phyloP scores from a whole-genome alignment of 2,888 invertebrate species.

The Gastrophysa polygoni region DNA sequence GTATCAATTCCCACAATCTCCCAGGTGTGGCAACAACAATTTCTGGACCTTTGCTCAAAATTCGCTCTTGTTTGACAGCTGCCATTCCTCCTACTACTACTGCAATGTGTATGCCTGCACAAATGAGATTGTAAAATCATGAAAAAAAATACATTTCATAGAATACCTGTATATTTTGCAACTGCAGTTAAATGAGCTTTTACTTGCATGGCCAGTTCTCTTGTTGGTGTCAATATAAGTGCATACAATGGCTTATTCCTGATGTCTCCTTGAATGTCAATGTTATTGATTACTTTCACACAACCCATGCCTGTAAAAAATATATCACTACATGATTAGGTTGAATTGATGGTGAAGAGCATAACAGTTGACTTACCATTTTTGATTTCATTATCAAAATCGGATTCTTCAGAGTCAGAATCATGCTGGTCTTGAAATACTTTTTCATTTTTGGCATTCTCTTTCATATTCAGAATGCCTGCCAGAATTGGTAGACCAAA shows the following conservation, averaged over 20 bases:
- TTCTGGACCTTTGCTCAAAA: slow-evolving; percentile 84
- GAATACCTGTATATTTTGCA: slow-evolving; percentile 76
- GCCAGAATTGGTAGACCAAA: slow-evolving; percentile 94
- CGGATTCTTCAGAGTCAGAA: slow-evolving; percentile 36
- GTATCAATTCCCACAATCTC: slow-evolving; percentile 91
- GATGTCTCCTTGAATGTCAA: slow-evolving; percentile 35
- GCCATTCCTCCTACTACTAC: slow-evolving; percentile 95
- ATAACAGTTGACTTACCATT: slow-evolving; percentile 31
- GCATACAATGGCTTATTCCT: slow-evolving; percentile 73
- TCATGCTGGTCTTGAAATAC: slow-evolving; percentile 12
- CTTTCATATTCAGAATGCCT: slow-evolving; percentile 73
- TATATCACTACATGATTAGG: not conserved
- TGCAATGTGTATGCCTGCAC: slow-evolving; percentile 69
- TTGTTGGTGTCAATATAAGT: slow-evolving; percentile 91
- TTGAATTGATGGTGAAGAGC: too few species aligned
- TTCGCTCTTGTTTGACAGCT: slow-evolving; percentile 88
- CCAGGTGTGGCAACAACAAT: slow-evolving; percentile 98
- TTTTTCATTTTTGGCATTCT: slow-evolving; percentile 43
- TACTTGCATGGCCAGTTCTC: slow-evolving; percentile 95
- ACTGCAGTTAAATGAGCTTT: slow-evolving; percentile 81
- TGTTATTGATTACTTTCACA: slow-evolving; percentile 65
- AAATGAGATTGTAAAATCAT: slow-evolving; percentile 18
- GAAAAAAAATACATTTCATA: not conserved
- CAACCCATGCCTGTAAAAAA: slow-evolving; percentile 62
- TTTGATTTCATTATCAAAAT: slow-evolving; percentile 33